Percentiles rank a stretch among this genome's conserved stretches.
phyloP scores from a whole-genome alignment of 2,888 invertebrate species.

The Amiota mariae region DNA sequence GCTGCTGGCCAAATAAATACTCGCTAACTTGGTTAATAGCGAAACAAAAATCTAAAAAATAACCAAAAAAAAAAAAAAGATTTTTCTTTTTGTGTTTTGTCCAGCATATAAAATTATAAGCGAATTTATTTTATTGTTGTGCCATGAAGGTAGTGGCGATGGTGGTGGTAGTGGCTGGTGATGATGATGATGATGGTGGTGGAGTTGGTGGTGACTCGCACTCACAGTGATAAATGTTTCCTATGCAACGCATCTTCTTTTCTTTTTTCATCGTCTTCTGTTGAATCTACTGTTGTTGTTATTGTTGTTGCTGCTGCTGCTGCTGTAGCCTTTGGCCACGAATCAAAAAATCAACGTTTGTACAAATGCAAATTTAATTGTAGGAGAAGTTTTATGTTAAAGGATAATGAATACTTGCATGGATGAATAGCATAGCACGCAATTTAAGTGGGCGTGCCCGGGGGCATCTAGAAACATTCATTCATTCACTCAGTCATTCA shows the following conservation, averaged over 20 bases:
- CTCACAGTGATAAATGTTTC: slow-evolving; percentile 72
- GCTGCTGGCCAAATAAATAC: slow-evolving; percentile 51
- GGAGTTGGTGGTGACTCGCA: neutral
- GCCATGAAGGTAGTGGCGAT: slow-evolving; percentile 40
- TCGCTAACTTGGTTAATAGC: slow-evolving; percentile 55
- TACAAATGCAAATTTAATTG: slow-evolving; percentile 74
- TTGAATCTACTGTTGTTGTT: slow-evolving; percentile 14
- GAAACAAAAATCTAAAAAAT: slow-evolving; percentile 34
- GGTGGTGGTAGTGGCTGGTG: slow-evolving; percentile 40
- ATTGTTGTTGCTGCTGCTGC: slow-evolving; percentile 45
- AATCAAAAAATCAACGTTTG: slow-evolving; percentile 51
- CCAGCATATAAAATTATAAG: slow-evolving; percentile 69
- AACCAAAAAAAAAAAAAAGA: neutral
- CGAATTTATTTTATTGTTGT: slow-evolving; percentile 70
- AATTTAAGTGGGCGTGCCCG: slow-evolving; percentile 71
- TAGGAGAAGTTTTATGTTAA: slow-evolving; percentile 49
- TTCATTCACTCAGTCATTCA: too few relatives aligned
- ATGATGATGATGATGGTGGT: slow-evolving; percentile 31
- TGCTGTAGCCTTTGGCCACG: slow-evolving; percentile 56
- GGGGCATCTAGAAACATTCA: slow-evolving; percentile 41
- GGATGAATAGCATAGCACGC: slow-evolving; percentile 60
- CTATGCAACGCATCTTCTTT: slow-evolving; percentile 56
- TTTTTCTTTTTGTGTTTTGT: too few relatives aligned
- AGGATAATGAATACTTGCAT: slow-evolving; percentile 67
- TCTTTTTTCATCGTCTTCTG: neutral